These are phyloP conservation scores for Bettongia penicillata DNA, from an alignment of 2,113 vertebrate species.

Conservation along the genomic window DNA sequence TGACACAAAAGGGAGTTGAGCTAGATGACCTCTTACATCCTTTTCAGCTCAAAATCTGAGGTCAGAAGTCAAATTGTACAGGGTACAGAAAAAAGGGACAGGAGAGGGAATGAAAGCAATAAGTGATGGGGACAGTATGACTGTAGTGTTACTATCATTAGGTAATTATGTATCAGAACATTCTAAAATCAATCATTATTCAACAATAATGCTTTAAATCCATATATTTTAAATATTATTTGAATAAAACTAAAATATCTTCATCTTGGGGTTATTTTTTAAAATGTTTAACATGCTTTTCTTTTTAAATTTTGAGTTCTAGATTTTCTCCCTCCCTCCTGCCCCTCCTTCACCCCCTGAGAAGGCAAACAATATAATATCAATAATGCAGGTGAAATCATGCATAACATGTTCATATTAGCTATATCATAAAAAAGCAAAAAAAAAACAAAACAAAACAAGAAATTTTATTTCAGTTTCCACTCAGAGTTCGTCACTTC, in stretches of 20 bases:
- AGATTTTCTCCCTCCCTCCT: too few species aligned
- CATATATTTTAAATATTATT: background rate
- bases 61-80: background rate
- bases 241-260: background rate
- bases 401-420: background rate
- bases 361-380: too few species aligned
- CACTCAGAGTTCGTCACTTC: background rate
- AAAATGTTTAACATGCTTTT: too few species aligned
- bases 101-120: background rate
- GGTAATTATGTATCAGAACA: background rate
- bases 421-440: background rate
- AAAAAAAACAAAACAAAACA: background rate
- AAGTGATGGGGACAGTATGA: background rate
- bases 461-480: background rate
- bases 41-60: background rate
- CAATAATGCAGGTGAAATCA: background rate
- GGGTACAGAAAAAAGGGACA: background rate
- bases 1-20: background rate
- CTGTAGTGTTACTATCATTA: background rate
- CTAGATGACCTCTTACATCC: background rate
- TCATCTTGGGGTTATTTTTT: background rate
- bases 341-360: too few species aligned
- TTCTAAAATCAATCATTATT: background rate
- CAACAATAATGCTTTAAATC: background rate
- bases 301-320: too few species aligned